phyloP scores from a whole-genome alignment of 2,797 vertebrate species.

The Thaleichthys pacificus region DNA sequence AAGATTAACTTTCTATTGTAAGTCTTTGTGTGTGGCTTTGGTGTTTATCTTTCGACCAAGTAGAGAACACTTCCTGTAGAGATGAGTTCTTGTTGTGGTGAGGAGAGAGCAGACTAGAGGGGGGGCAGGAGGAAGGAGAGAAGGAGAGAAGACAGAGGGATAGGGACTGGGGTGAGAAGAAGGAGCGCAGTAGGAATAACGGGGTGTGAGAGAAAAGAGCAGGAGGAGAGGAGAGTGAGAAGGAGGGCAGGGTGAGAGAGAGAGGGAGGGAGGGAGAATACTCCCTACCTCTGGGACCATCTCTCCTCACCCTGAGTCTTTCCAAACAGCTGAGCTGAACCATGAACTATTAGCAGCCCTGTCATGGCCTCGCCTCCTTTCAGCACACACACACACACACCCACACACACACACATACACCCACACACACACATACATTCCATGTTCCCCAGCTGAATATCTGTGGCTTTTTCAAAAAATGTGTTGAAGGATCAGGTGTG shows the following conservation, averaged over 20 bases:
- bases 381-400: no score
- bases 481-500: no score
- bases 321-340: constrained; percentile 49
- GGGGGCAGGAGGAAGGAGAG: not conserved
- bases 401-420: no score
- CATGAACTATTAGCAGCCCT: not conserved
- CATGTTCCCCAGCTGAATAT: no score
- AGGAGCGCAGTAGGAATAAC: not conserved
- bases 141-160: not conserved
- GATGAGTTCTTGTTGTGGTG: not conserved
- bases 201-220: not conserved
- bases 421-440: no score
- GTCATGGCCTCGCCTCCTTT: not conserved
- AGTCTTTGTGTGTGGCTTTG: not conserved
- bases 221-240: not conserved
- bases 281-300: constrained; percentile 38
- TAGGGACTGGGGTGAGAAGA: not conserved
- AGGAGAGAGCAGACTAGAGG: not conserved
- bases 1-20: not conserved
- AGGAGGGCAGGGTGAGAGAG: constrained; percentile 10
- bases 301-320: constrained; percentile 24
- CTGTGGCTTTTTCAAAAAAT: no score
- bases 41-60: not conserved
- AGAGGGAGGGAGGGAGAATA: constrained; percentile 35
- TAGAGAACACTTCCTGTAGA: not conserved